phyloP scores from a whole-genome alignment of 2,113 vertebrate genomes.

The Lasiurus cinereus region DNA sequence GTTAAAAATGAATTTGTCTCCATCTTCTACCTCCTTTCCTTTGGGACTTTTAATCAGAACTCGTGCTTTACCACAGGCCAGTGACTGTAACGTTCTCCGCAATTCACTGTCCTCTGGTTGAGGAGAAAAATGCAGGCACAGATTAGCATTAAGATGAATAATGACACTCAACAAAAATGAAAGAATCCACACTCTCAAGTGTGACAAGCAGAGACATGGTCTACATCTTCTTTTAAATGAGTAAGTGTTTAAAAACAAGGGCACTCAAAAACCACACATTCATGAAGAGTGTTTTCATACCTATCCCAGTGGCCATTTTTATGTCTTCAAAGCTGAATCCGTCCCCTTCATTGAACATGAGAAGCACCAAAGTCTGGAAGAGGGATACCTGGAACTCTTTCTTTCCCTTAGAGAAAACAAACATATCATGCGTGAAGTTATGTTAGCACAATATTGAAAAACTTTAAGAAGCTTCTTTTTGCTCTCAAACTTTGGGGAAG shows the following conservation, averaged over 20 bases:
- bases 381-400: conserved; percentile 92
- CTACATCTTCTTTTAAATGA: neutral
- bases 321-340: conserved; percentile 91
- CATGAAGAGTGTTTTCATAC: conserved; percentile 80
- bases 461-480: neutral
- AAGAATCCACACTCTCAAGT: neutral
- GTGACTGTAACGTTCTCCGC: conserved; percentile 90
- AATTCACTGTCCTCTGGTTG: conserved; percentile 89
- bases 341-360: conserved; percentile 92
- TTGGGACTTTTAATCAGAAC: conserved; percentile 90
- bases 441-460: accelerated
- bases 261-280: neutral
- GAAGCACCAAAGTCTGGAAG: conserved; percentile 91
- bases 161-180: neutral
- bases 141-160: neutral
- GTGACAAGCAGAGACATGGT: neutral
- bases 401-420: conserved; percentile 86
- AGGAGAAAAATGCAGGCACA: neutral
- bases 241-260: neutral
- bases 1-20: conserved; percentile 90
- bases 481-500: neutral
- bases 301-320: conserved; percentile 90
- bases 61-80: conserved; percentile 91
- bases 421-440: accelerated
- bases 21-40: conserved; percentile 91